Base-by-base conservation (phyloP, 2,797 vertebrate genomes). In the Acomys russatus region DNA sequence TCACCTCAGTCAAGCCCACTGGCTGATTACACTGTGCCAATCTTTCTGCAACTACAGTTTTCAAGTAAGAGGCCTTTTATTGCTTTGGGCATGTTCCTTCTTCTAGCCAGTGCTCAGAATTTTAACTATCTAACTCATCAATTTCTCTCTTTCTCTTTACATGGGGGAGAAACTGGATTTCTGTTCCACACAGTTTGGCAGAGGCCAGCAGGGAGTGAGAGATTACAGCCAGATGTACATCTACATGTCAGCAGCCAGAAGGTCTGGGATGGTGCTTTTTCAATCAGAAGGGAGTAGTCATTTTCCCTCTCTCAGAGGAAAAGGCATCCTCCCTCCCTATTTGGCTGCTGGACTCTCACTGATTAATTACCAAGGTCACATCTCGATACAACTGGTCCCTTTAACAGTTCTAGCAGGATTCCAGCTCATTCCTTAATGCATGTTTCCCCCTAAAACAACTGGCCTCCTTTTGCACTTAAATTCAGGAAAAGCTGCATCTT, bases 201-300 rank as follows among this genome's bases (percentile, higher is more conserved):
- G 86, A 96, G 80, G 88, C 94, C 90, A 94, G 94, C 84, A 95
- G 95, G 93, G 97, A 97, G 96, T 96, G 76, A 97, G 96, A 96
- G 94, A 97, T 97, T 98, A 95, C 83, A 97, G 94, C 92, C 97
- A 98, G 97, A 97, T 95, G 94, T 90, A 94, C 93, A 96, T 96
- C 96, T 96, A 93, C 96, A 95, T 96, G 97, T 96, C 92, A 89
- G 97, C 96, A 95, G 85, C 88, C 92, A 92, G 94, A 97, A 98
- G 94, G 90, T 90, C 94, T 97, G 96, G 93, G 94, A 94, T 82
- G 90, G 92, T 94, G 92, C 88, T 96, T 97, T 97, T 96, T 96
- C 93, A 96, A 79, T 97, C 96, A 97, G 96, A 97, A 97, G 97
- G 95, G 90, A 95, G 94, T 93, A 94, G 94, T 96, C 86, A 91